A percentile compares a stretch with the other conserved stretches of the same genome.
phyloP scores from a whole-genome alignment of 2,113 vertebrate species.

The rabbit (Oryctolagus cuniculus) region DNA sequence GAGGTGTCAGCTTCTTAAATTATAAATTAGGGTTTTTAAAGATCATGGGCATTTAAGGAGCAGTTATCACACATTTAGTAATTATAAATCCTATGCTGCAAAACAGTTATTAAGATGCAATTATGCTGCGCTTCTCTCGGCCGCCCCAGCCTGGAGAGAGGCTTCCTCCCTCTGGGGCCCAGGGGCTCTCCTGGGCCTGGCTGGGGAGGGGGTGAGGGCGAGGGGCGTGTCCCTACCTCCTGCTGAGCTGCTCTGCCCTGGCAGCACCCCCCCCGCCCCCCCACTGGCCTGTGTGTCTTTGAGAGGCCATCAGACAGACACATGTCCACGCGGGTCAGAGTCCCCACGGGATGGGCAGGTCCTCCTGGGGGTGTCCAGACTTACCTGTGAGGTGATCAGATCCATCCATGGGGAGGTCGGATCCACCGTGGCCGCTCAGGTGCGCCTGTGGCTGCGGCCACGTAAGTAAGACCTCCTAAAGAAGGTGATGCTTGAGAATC shows the following conservation, averaged over 20 bases:
- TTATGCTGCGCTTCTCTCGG: slow-evolving; percentile 83
- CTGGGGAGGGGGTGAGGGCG: not conserved
- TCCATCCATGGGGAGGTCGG: not conserved
- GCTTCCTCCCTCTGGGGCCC: slow-evolving; percentile 55
- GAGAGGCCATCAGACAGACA: not conserved
- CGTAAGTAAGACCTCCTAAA: fast-evolving
- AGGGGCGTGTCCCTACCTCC: not conserved
- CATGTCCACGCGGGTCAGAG: too few relatives aligned
- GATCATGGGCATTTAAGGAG: slow-evolving; percentile 92
- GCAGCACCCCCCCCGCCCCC: fast-evolving
- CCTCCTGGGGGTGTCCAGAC: not conserved
- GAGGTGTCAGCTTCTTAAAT: slow-evolving; percentile 93
- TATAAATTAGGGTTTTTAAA: slow-evolving; percentile 94
- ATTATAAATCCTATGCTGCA: slow-evolving; percentile 94
- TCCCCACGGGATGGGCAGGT: too few relatives aligned
- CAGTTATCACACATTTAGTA: slow-evolving; percentile 94
- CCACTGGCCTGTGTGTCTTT: not conserved
- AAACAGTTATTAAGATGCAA: slow-evolving; percentile 90
- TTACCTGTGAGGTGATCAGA: not conserved
- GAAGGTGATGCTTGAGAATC: not conserved
- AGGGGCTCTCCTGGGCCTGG: not conserved
- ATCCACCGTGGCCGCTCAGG: not conserved
- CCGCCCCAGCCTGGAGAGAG: slow-evolving; percentile 81
- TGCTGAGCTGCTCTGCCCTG: fast-evolving
- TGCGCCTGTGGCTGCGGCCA: not conserved